These are phyloP conservation scores for Coracopsis vasa DNA, from an alignment of 2,113 vertebrate genomes.

Conservation along the genomic window DNA sequence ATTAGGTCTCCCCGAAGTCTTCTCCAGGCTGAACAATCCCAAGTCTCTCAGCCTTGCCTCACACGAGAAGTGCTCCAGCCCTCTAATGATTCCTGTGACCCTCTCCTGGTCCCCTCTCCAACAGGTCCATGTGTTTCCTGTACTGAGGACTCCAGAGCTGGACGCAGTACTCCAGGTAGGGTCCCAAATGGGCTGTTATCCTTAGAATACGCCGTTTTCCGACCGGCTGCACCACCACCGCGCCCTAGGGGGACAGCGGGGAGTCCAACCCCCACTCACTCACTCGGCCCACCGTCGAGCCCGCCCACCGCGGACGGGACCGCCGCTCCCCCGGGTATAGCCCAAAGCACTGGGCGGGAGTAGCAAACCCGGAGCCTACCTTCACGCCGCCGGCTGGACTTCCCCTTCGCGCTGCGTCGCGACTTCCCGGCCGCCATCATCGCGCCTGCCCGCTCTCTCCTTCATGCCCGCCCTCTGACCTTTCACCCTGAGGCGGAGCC, in stretches of 20 bases:
- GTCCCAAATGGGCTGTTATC: fast-evolving
- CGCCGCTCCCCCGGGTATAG: neutral
- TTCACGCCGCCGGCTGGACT: neutral
- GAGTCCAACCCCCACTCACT: no score
- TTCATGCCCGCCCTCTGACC: neutral
- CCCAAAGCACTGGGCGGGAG: neutral
- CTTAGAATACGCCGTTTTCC: fast-evolving
- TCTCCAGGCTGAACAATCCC: neutral
- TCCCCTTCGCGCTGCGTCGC: neutral
- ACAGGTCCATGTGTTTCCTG: neutral
- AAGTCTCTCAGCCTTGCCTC: neutral
- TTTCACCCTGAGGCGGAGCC: conserved; percentile 33
- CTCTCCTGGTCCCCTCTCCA: neutral
- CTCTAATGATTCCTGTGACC: neutral
- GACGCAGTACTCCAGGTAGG: neutral
- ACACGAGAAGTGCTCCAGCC: neutral
- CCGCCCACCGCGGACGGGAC: neutral
- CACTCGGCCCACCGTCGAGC: no score
- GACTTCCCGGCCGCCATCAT: neutral
- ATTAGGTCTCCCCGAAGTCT: neutral
- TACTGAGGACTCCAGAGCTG: neutral
- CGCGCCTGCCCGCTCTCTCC: neutral
- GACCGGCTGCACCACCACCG: neutral
- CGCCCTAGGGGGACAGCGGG: neutral
- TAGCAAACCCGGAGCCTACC: neutral